A percentile compares a stretch with the other conserved stretches of the same genome.
These are phyloP conservation scores for Neoniphon sammara DNA, from an alignment of 2,797 vertebrate species.

Conservation along the genomic window DNA sequence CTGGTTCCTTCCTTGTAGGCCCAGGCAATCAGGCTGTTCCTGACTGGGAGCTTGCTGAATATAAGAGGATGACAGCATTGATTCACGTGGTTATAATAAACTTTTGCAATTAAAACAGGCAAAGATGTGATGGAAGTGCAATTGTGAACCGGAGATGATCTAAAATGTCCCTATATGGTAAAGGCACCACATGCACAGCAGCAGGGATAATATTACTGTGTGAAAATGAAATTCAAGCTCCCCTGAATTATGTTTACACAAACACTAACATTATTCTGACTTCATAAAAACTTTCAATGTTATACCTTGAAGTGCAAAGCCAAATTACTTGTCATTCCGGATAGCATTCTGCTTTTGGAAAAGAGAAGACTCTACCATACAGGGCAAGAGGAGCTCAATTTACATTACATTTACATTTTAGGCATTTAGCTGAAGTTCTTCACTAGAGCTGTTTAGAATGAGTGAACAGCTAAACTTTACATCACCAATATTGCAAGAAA, in stretches of 20 bases:
- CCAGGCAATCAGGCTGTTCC: slow-evolving; percentile 84
- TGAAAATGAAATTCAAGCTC: not conserved
- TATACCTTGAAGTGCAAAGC: too few species aligned
- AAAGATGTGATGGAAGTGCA: not conserved
- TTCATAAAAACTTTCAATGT: too few species aligned
- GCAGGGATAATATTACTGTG: not conserved
- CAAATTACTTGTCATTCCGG: too few species aligned
- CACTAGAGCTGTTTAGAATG: too few species aligned
- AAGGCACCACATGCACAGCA: not conserved
- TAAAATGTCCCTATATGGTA: not conserved
- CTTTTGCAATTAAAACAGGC: slow-evolving; percentile 4
- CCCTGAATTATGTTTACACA: not conserved
- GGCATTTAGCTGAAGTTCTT: not conserved
- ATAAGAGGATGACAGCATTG: not conserved
- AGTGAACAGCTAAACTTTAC: too few species aligned
- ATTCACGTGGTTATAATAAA: not conserved
- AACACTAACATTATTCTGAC: not conserved
- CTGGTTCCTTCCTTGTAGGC: slow-evolving; percentile 60
- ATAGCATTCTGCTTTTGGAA: too few species aligned
- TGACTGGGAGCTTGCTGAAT: slow-evolving; percentile 84
- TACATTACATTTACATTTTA: not conserved
- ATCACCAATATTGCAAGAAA: too few species aligned
- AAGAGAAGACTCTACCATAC: not conserved
- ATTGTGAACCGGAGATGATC: not conserved
- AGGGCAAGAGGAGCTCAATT: not conserved